Percentiles rank a stretch among this genome's conserved stretches.
Conservation (phyloP, 2,797 vertebrate genomes). For the Hapalemur alaotrensis region DNA sequence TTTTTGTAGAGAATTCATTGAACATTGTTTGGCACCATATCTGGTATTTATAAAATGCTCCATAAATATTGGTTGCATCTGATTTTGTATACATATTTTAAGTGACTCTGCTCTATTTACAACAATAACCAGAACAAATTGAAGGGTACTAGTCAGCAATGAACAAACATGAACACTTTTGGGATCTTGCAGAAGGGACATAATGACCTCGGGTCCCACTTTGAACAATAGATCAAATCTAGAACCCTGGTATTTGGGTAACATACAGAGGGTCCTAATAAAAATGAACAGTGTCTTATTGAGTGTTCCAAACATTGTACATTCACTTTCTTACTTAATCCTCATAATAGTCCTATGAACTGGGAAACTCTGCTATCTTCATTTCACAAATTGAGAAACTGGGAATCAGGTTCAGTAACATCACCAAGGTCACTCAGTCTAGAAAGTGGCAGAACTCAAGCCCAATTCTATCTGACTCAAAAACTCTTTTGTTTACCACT, state of each 20-base stretch:
- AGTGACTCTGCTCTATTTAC: conserved; percentile 19
- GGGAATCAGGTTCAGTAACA: background rate
- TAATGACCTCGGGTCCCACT: background rate
- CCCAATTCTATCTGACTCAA: background rate
- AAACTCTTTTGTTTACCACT: background rate
- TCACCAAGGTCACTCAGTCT: background rate
- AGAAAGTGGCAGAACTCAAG: background rate
- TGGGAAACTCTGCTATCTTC: background rate
- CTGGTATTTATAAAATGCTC: background rate
- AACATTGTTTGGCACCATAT: background rate
- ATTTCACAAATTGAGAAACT: conserved; percentile 14
- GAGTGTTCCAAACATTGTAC: background rate
- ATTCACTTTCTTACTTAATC: background rate
- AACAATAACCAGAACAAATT: conserved; percentile 24
- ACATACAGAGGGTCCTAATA: background rate
- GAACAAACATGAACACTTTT: background rate
- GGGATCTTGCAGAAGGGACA: background rate
- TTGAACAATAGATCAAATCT: background rate
- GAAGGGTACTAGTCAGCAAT: background rate
- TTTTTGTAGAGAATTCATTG: background rate
- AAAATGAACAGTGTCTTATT: background rate
- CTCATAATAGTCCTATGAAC: background rate
- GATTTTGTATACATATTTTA: conserved; percentile 25
- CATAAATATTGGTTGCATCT: background rate
- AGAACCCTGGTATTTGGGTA: background rate